Base-by-base conservation (phyloP, 2,113 vertebrate genomes). In the Lethenteron camtschaticum region DNA sequence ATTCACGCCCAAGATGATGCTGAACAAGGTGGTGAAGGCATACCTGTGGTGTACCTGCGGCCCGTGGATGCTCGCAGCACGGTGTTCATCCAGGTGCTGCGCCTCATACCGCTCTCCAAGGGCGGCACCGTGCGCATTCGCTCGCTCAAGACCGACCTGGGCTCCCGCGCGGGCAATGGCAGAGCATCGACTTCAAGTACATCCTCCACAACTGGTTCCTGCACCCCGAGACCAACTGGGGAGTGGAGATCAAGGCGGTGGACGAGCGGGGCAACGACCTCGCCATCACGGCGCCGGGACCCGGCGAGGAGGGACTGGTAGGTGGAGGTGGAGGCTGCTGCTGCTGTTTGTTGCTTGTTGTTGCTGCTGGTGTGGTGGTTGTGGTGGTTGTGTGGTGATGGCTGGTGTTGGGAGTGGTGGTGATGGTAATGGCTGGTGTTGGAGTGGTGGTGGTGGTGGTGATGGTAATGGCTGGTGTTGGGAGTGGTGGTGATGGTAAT, bases 201-300 rank as follows among this genome's bases (percentile, higher is more conserved):
- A 90, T 96, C 69, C 81, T 96, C 77, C 92, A 96, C 81, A 96
- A 95, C 82, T 96, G 92, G 92, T 96, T 96, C 81, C 92, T 91
- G 77, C 92, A 96, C 78, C 92, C 92, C 1, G 88, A 96, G 76
- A 95, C 87, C 83, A 96, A 96, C 77, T 96, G 90, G 92, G 92
- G 92, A 71, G 91, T 96, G 72, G 90, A 96, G 81, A 96, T 96
- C 86, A 95, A 94, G 74, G 90, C 90, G 78, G 95, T 91, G 71
- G 90, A 96, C 58, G 89, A 90, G 78, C 92, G 82, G 71, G 92
- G 90, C 79, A 95, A 92, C 74, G 90, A 94, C 78, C 75, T 95
- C 83, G 92, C 90, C 0, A 88, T 96, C 80, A 96, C 92, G 72
- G 95, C 89, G 8, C 81, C 94, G 74, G 83, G 87, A 73, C 88